A percentile compares a stretch with the other conserved stretches of the same genome.
phyloP scores from a whole-genome alignment of 2,797 vertebrate genomes.

The Nyctalus aviator region DNA sequence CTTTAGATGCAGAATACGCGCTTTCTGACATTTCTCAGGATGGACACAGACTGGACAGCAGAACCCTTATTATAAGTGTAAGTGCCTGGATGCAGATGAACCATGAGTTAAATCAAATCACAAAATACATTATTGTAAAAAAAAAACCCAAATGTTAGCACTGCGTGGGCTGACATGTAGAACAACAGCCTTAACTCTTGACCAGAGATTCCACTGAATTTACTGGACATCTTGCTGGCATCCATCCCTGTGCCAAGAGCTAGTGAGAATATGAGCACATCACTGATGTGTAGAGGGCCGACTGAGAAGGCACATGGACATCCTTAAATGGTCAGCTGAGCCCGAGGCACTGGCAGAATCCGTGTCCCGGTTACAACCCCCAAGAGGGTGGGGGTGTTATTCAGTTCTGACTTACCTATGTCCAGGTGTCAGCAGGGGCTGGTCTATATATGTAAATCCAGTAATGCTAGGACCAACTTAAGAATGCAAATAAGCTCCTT shows the following conservation, averaged over 20 bases:
- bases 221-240: slow-evolving; percentile 29
- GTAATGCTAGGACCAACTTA: no score
- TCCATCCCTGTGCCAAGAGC: not conserved
- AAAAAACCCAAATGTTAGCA: not conserved
- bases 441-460: no score
- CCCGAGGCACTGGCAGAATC: no score
- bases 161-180: slow-evolving; percentile 3
- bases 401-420: no score
- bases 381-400: no score
- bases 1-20: slow-evolving; percentile 1
- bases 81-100: slow-evolving; percentile 48
- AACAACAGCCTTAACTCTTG: slow-evolving; percentile 40
- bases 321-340: no score
- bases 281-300: not conserved
- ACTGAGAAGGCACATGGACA: no score
- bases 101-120: slow-evolving; percentile 55
- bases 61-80: slow-evolving; percentile 47
- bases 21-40: slow-evolving; percentile 54
- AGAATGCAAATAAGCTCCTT: no score
- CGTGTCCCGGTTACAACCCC: no score
- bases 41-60: slow-evolving; percentile 53
- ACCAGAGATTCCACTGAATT: slow-evolving; percentile 31
- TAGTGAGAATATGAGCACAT: not conserved
- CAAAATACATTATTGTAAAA: not conserved
- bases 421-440: no score